Percentiles rank a stretch among this genome's conserved stretches.
Evolutionary conservation across 1,140 invertebrate species (phyloP).

Genomic region (Melitaea cinxia): DNA sequence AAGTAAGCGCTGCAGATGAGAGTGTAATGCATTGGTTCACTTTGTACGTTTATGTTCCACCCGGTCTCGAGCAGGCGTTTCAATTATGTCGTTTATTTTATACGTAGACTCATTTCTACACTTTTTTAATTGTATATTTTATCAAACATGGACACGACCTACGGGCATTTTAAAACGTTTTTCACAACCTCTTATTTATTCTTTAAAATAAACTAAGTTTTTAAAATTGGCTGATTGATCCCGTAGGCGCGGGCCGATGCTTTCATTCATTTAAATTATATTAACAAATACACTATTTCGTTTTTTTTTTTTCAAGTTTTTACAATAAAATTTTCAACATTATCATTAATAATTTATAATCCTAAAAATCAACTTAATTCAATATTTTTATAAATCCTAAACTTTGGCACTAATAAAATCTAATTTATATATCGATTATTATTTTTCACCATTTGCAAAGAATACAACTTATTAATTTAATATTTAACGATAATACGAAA

Average conservation of each 20-base stretch:
- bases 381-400: slow-evolving; percentile 70
- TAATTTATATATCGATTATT: slow-evolving; percentile 69
- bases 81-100: slow-evolving; percentile 51
- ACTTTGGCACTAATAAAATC: slow-evolving; percentile 79
- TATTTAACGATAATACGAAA: slow-evolving; percentile 21
- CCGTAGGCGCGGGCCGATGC: slow-evolving; percentile 52
- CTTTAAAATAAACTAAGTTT: slow-evolving; percentile 67
- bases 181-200: slow-evolving; percentile 75
- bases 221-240: slow-evolving; percentile 72
- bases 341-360: slow-evolving; percentile 62
- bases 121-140: slow-evolving; percentile 63
- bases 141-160: slow-evolving; percentile 58
- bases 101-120: slow-evolving; percentile 61
- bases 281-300: slow-evolving; percentile 77
- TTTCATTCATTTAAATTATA: slow-evolving; percentile 62
- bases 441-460: slow-evolving; percentile 31
- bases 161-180: slow-evolving; percentile 56
- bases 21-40: slow-evolving; percentile 51
- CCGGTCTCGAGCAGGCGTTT: slow-evolving; percentile 69
- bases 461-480: slow-evolving; percentile 20
- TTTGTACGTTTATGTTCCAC: slow-evolving; percentile 61
- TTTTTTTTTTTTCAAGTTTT: slow-evolving; percentile 69
- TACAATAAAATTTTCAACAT: slow-evolving; percentile 74
- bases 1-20: slow-evolving; percentile 46
- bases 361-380: slow-evolving; percentile 74